Evolutionary conservation across 2,113 vertebrate species (phyloP).

Genomic region (Pterophyllum scalare): DNA sequence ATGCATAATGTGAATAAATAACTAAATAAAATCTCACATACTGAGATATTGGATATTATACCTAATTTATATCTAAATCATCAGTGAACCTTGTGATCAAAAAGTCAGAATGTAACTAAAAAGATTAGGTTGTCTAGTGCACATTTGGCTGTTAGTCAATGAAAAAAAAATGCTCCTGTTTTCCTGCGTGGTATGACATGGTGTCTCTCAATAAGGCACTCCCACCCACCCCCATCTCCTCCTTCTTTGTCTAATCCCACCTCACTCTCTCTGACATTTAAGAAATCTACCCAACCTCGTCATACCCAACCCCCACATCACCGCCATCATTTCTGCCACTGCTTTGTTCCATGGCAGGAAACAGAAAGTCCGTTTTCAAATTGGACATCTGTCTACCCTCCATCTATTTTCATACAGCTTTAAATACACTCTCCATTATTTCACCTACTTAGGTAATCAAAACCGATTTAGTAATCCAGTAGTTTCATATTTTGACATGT

Average conservation of each 20-base stretch:
- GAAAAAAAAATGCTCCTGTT: too few relatives aligned
- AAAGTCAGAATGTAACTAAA: neutral
- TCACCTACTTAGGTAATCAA: neutral
- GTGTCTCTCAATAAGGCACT: neutral
- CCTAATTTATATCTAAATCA: neutral
- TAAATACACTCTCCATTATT: neutral
- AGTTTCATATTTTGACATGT: neutral
- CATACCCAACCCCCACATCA: neutral
- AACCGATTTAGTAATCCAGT: neutral
- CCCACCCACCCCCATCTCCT: neutral
- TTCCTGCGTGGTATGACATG: neutral
- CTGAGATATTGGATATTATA: neutral
- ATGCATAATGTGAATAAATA: neutral
- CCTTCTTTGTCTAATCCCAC: conserved; percentile 57
- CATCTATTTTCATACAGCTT: neutral
- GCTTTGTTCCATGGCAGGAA: conserved; percentile 33
- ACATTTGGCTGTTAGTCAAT: too few relatives aligned
- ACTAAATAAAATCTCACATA: neutral
- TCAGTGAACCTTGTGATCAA: neutral
- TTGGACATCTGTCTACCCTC: neutral
- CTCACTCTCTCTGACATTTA: conserved; percentile 59
- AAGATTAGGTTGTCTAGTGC: neutral
- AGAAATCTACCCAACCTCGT: conserved; percentile 20
- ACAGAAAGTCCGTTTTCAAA: neutral
- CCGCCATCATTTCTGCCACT: neutral